Base-by-base conservation (phyloP, 53 echinoderm and acorn worm species). In the Holothuria scabra region DNA sequence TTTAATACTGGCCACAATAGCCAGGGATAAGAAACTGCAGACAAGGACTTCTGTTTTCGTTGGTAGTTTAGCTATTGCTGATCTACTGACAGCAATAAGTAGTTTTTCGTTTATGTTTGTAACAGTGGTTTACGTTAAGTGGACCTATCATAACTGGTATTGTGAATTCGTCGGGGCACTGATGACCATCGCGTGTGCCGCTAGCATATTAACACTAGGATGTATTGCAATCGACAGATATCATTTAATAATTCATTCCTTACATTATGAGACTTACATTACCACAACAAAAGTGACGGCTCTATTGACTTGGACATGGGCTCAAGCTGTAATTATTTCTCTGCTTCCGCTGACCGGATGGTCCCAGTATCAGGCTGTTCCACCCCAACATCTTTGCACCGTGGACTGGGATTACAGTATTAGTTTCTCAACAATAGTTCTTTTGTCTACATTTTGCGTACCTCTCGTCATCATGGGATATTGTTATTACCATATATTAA, bases 141-240 rank as follows among this genome's bases (percentile, higher is more conserved):
- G 95, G 95, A 62, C 87, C 48, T 82, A 87, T 6, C 82, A 81
- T 9, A 79, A 89, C 1, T 78, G 84, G 23, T 70, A 86, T 30
- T 95, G 95, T 68, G 76, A 33, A 37, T 33, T 93, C 30, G 89
- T 82, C 34, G 95, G 93, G 2, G 67, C 57, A 6, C 49, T 84
- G 0, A 80, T 62, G 18, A 59, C 87, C 12, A 38, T 93, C 20
- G 84, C 87, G 41, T 95, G 93, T 31, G 35, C 79, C 9, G 83
- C 89, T 2, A 95, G 95, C 68, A 89, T 95, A 72, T 66, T 87
- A 69, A 95, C 95, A 19, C 56, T 95, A 10, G 88, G 91, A 13
- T 93, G 89, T 30, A 91, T 95, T 21, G 93, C 95, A 12, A 26
- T 95, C n/a, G 95, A 95, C 37, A 84, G 95, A 13, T 95, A 95